A percentile compares a stretch with the other conserved stretches of the same genome.
Conservation (phyloP, 1,140 invertebrate species). For the Campoletis sonorensis region DNA sequence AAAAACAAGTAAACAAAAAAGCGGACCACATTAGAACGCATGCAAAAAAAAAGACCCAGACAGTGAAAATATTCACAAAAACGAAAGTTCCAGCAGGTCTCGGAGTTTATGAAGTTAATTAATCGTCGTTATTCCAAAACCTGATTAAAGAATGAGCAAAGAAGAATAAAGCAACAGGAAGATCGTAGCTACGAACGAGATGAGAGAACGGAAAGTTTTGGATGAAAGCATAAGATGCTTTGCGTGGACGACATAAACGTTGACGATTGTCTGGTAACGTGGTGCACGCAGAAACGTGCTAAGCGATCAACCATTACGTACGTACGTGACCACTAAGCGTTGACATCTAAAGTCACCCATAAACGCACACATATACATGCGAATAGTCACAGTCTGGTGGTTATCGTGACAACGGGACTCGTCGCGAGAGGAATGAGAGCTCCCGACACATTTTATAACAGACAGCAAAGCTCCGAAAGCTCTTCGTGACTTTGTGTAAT, state of each 20-base stretch:
- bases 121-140: neutral
- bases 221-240: neutral
- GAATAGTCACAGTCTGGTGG: too few species aligned
- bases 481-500: neutral
- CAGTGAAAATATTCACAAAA: too few species aligned
- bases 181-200: neutral
- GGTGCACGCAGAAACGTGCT: constrained; percentile 16
- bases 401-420: neutral
- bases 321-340: constrained; percentile 28
- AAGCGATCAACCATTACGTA: constrained; percentile 31
- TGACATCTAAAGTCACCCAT: neutral
- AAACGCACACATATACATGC: neutral
- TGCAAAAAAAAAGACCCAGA: too few species aligned
- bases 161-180: neutral
- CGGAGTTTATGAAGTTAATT: too few species aligned
- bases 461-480: neutral
- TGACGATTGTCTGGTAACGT: neutral
- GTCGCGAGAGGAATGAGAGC: neutral
- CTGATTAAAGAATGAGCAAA: neutral
- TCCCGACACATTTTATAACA: neutral
- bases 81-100: too few species aligned
- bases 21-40: too few species aligned
- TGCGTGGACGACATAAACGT: neutral
- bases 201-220: neutral
- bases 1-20: too few species aligned